Evolutionary conservation across 1,140 invertebrate species (phyloP), one percentile per base, ranked within the genome.

Genomic region (Stenopsyche tienmushanensis): DNA sequence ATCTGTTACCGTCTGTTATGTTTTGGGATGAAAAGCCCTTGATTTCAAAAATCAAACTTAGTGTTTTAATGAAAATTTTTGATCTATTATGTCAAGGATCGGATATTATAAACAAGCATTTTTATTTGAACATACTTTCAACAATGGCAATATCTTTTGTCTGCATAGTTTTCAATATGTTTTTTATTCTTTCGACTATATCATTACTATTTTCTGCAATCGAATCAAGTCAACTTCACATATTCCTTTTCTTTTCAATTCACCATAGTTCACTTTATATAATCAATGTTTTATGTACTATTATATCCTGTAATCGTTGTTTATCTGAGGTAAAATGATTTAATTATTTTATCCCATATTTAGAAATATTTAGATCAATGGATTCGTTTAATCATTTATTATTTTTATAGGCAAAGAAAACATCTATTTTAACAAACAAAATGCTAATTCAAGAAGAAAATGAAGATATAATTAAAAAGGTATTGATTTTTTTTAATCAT

Each of bases 381-480:
- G 15, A 25, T 53, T 25, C 26, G 24, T 34, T 55, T 18, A 3
- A 53, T 26, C 10, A 5, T 20, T 47, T 41, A 41, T 60, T 29
- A n/a, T n/a, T n/a, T n/a, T 60, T 25, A 20, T 18, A 60, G 57
- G 42, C 57, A 5, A 60, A 60, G 24, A 60, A 17, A 18, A 60
- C 57, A 26, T 42, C 41, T 7, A 47, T 47, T n/a, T 29, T 60
- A 26, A 26, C 34, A n/a, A 60, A 60, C 41, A 60, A 60, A 47
- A 47, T 60, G 42, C 10, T 60, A 41, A 60, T 60, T 15, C 21
- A 60, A 26, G 57, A 60, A 60, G 21, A 47, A 15, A 24, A 60
- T 26, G 42, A 60, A 26, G 7, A 47, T 26, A 26, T 60, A 9
- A 47, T 44, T 1, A 60, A 23, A 47, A 60, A 60, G 42, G 57